Evolutionary conservation across 2,113 vertebrate species (phyloP).

Genomic region (Phalacrocorax brasilianus): DNA sequence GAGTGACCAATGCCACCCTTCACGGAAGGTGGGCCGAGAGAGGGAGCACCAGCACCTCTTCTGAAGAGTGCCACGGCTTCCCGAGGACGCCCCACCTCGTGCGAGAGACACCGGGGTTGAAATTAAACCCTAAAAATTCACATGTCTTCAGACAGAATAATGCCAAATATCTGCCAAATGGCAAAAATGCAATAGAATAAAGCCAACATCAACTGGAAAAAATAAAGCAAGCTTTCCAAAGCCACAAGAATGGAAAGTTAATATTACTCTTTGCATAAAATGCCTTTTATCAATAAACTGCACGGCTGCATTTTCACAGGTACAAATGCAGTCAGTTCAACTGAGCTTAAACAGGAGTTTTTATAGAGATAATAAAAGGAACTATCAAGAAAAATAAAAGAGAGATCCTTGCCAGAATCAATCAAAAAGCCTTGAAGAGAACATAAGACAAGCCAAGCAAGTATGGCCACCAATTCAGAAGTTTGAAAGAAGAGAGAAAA

Average conservation of each 20-base stretch:
- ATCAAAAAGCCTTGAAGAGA: background rate
- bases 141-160: background rate
- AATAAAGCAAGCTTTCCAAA: background rate
- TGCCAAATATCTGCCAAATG: no score
- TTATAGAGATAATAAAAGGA: conserved; percentile 12
- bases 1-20: background rate
- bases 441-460: background rate
- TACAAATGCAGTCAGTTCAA: background rate
- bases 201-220: background rate
- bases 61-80: background rate
- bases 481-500: background rate
- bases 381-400: background rate
- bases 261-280: background rate
- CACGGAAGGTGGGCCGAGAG: fast-evolving
- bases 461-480: background rate
- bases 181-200: no score
- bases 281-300: background rate
- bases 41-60: background rate
- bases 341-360: background rate
- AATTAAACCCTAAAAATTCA: background rate
- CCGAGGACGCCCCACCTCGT: background rate
- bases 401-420: background rate
- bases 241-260: background rate
- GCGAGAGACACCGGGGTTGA: fast-evolving
- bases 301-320: background rate